phyloP scores from a whole-genome alignment of 2,113 vertebrate species.

The Mustelus asterias region DNA sequence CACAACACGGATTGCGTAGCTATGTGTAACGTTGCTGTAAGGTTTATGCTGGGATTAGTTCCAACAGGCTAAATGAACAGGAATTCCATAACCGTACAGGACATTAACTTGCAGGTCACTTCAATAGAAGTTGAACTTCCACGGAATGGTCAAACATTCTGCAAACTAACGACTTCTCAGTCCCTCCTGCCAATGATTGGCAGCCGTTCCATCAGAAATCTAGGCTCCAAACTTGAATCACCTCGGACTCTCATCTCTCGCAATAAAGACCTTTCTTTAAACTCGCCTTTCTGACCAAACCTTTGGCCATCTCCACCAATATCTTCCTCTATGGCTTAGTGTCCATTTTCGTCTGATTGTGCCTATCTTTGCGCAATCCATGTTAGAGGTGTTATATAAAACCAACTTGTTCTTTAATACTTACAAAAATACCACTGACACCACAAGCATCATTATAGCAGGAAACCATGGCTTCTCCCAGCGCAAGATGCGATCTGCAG shows the following conservation, averaged over 20 bases:
- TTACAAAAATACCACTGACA: constrained; percentile 85
- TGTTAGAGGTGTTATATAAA: neutral
- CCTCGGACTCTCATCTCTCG: neutral
- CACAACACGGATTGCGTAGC: neutral
- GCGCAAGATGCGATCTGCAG: constrained; percentile 77
- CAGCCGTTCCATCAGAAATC: neutral
- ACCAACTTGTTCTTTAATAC: constrained; percentile 46
- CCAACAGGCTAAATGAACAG: neutral
- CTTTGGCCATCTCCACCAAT: neutral
- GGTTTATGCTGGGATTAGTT: neutral
- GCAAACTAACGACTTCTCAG: neutral
- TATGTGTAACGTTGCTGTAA: neutral
- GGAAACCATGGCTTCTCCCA: constrained; percentile 97
- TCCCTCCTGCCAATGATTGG: neutral
- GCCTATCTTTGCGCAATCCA: neutral
- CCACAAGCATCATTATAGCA: constrained; percentile 64
- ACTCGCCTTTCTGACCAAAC: neutral
- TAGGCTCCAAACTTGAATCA: neutral
- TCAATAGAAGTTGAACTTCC: neutral
- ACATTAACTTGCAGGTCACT: neutral
- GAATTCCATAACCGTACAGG: neutral
- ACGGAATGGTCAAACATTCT: neutral
- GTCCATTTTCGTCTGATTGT: neutral
- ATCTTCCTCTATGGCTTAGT: neutral
- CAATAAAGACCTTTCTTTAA: neutral